phyloP scores from a whole-genome alignment of 1,140 invertebrate genomes.

The Drosophila jambulina region DNA sequence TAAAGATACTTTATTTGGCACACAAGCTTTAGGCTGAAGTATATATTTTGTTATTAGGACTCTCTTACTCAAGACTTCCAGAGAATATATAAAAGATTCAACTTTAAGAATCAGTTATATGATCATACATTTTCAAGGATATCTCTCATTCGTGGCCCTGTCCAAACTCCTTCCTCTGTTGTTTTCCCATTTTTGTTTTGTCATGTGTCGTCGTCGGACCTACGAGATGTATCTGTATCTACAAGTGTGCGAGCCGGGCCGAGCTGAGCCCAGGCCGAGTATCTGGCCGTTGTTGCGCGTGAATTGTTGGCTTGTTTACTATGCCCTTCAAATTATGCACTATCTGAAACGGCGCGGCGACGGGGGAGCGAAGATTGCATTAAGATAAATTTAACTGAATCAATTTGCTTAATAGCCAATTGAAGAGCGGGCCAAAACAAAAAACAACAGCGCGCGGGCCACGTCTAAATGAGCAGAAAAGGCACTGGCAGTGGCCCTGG shows the following conservation, averaged over 20 bases:
- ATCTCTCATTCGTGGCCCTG: background rate
- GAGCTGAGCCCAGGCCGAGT: conserved; percentile 19
- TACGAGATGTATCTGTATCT: conserved; percentile 45
- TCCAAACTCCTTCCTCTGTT: background rate
- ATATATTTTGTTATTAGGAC: background rate
- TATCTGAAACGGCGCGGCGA: conserved; percentile 54
- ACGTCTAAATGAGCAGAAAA: conserved; percentile 42
- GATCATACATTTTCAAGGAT: background rate
- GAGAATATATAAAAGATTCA: background rate
- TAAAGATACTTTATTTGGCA: background rate
- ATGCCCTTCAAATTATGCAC: conserved; percentile 83
- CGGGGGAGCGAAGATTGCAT: conserved; percentile 77
- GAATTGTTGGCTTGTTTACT: conserved; percentile 83
- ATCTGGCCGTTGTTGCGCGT: conserved; percentile 74
- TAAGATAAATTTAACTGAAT: conserved; percentile 85
- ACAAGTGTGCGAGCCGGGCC: conserved; percentile 31
- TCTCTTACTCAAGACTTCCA: too few relatives aligned
- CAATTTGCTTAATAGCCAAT: conserved; percentile 85
- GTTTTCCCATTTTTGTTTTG: conserved; percentile 36
- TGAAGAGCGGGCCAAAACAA: conserved; percentile 75
- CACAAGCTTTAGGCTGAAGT: background rate
- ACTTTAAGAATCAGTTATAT: too few relatives aligned
- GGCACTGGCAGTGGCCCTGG: conserved; percentile 3
- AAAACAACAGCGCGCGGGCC: conserved; percentile 34
- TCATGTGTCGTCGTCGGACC: conserved; percentile 64